phyloP scores from a whole-genome alignment of 2,113 vertebrate genomes.

The Lophura nycthemera region DNA sequence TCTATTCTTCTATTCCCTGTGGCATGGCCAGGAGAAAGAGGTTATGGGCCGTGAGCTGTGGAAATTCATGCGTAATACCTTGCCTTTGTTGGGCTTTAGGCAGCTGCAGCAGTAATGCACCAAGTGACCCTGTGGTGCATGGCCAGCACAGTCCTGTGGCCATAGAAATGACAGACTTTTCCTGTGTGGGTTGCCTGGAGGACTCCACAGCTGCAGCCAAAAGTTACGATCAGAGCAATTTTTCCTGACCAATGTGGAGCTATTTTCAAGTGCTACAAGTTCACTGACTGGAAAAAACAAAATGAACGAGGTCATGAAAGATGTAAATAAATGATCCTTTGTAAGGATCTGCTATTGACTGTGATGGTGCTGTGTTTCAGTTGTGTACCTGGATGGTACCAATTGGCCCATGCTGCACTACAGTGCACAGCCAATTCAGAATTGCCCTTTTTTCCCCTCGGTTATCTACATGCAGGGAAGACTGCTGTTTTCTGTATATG shows the following conservation, averaged over 20 bases:
- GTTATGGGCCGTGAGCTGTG: neutral
- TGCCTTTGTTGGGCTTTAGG: neutral
- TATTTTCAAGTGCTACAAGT: neutral
- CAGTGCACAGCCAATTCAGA: neutral
- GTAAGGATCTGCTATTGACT: neutral
- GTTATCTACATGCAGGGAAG: neutral
- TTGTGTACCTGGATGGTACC: neutral
- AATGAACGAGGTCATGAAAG: neutral
- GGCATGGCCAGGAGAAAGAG: neutral
- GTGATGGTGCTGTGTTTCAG: too few relatives aligned
- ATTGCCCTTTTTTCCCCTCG: accelerated
- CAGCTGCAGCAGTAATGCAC: neutral
- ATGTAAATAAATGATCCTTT: accelerated
- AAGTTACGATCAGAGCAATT: accelerated
- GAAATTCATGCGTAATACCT: neutral
- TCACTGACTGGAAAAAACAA: neutral
- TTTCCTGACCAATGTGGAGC: neutral
- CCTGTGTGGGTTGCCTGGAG: neutral
- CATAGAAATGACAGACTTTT: neutral
- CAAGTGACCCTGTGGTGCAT: accelerated
- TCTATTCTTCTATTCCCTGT: neutral
- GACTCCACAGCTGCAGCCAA: neutral
- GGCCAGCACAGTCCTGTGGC: neutral
- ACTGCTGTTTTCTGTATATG: neutral
- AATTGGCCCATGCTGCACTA: neutral